Conservation (phyloP, 2,797 vertebrate species). For the Hephaestus fuliginosus region DNA sequence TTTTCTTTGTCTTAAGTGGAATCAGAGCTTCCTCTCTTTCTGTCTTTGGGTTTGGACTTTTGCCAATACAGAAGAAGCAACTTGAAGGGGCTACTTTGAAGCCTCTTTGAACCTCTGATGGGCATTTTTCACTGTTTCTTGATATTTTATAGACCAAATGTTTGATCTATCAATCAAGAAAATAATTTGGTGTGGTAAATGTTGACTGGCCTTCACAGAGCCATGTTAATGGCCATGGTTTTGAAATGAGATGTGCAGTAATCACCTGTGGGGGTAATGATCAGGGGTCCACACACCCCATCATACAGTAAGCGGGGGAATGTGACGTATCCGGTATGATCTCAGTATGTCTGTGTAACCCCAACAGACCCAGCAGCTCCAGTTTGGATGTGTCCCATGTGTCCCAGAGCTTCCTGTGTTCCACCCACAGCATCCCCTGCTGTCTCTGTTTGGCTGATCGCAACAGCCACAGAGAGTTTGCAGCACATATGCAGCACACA, state of each 20-base stretch:
- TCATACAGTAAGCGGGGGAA: conserved; percentile 19
- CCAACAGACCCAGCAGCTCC: conserved; percentile 25
- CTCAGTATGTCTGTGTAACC: conserved; percentile 22
- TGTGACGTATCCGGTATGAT: not conserved
- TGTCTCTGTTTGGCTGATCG: conserved; percentile 47
- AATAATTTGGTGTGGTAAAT: too few relatives aligned
- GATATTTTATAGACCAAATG: too few relatives aligned
- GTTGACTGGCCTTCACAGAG: too few relatives aligned
- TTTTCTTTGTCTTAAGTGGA: too few relatives aligned
- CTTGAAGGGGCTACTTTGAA: too few relatives aligned
- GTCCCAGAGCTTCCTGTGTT: conserved; percentile 44
- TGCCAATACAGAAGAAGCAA: too few relatives aligned
- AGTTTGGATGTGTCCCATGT: conserved; percentile 34
- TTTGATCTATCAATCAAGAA: too few relatives aligned
- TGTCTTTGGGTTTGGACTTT: too few relatives aligned
- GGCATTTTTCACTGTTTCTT: too few relatives aligned
- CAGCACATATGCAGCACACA: conserved; percentile 49
- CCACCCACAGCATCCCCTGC: conserved; percentile 51
- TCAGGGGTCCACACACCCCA: not conserved
- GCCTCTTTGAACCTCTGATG: too few relatives aligned
- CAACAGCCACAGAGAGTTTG: conserved; percentile 42
- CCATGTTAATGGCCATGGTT: not conserved
- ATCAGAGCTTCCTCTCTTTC: too few relatives aligned
- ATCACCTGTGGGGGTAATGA: not conserved
- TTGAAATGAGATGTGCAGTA: not conserved